Percentiles rank a stretch among this genome's conserved stretches.
Evolutionary conservation across 1,140 invertebrate species (phyloP).

Genomic region (Campodea augens): DNA sequence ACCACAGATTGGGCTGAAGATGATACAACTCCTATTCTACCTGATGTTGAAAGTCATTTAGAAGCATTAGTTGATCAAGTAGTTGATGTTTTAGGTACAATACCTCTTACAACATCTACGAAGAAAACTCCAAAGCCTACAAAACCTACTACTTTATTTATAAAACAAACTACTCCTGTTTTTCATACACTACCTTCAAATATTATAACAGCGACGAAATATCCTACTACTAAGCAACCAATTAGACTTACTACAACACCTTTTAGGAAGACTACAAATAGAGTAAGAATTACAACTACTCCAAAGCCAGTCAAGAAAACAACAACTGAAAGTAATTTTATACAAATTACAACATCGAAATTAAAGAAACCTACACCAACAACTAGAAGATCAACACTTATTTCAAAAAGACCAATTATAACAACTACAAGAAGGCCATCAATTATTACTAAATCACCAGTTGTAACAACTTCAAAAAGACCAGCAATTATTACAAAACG

Average conservation of each 20-base stretch:
- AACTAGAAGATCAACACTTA: background rate
- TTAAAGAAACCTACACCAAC: background rate
- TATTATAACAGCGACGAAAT: too few relatives aligned
- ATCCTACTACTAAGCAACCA: too few relatives aligned
- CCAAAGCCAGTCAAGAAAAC: slow-evolving; percentile 22
- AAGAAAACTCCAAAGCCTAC: background rate
- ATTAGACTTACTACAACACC: too few relatives aligned
- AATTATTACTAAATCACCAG: background rate
- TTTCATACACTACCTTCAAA: too few relatives aligned
- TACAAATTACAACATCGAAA: background rate
- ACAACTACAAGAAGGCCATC: background rate
- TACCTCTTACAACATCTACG: too few relatives aligned
- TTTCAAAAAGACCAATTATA: background rate
- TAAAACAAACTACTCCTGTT: background rate
- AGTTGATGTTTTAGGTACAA: too few relatives aligned
- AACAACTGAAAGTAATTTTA: slow-evolving; percentile 14
- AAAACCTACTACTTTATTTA: background rate
- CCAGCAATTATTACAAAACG: background rate
- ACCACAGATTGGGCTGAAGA: too few relatives aligned
- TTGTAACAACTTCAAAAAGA: background rate
- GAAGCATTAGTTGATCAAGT: too few relatives aligned
- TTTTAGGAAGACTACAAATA: background rate
- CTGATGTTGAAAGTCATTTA: too few relatives aligned
- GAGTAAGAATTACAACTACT: slow-evolving; percentile 16
- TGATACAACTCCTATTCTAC: too few relatives aligned